Base-by-base conservation (phyloP, 35 echinoderm and acorn worm genomes). In the Diadema setosum region DNA sequence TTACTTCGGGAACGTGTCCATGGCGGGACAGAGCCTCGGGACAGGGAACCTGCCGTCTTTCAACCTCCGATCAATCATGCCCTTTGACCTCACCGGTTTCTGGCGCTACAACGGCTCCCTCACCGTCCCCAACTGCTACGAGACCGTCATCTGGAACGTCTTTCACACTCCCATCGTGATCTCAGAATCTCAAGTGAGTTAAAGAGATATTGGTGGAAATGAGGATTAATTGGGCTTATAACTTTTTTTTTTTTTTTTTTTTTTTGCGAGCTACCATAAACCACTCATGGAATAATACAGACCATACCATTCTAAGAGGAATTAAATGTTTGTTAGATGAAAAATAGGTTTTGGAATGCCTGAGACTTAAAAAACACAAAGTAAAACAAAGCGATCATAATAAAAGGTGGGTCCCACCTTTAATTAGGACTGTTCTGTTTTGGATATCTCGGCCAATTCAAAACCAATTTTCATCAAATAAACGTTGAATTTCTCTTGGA, bases 51-150 rank as follows among this genome's bases (percentile, higher is more conserved):
- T 63, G 6, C 69, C 69, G 40, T 75, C 69, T 27, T 75, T 75
- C 69, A 3, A 16, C 5, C 20, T 75, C 27, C 26, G 69, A 5
- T n/a, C 14, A 4, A 52, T 95, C 6, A 30, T 95, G 5, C 87
- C 93, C 14, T 64, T 70, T 3, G 65, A 90, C 40, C 17, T 46
- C 8, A 44, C 42, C 23, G 27, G 24, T 2, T 95, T 84, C 65
- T 91, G 80, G 46, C 93, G 93, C 8, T 97, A 97, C 65, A 74
- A 93, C 37, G 95, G 95, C 33, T 97, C 95, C 0, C 42, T 93
- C 30, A 93, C 95, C 1, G 90, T 88, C 27, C 95, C 95, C 39
- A 31, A 33, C 0, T 97, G 95, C 52, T 80, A 58, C 75, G 83
- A 97, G 52, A 82, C 88, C 27, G 91, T 97, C 49, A 37, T 84